Base-by-base conservation (phyloP, 2,888 invertebrate genomes). In the Acheta domesticus region DNA sequence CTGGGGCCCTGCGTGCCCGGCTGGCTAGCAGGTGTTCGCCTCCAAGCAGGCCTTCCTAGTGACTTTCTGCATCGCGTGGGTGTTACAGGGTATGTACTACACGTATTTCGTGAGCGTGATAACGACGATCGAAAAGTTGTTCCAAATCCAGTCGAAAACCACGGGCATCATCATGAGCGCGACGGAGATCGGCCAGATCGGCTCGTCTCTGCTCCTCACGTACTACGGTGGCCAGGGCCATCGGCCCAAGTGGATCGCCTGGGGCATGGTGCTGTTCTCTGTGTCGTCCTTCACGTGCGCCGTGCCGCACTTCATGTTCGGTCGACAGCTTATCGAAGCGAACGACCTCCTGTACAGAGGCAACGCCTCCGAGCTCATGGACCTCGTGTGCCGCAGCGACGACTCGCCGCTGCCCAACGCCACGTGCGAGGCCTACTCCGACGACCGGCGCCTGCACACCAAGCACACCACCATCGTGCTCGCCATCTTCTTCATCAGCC, bases 91-190 rank as follows among this genome's bases (percentile, higher is more conserved):
- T 81, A 96, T 96, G 95, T 96, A 95, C 87, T 94, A 94, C 87
- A 96, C 97, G 75, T 97, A 97, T 87, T 96, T 97, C 86, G 96
- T 96, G 80, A 95, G 95, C 86, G 95, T 96, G 83, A 95, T 96
- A 85, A 97, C 97, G 80, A 97, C 96, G 50, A 93, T 97, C 83
- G 96, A 97, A 87, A 96, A 96, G 87, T 89, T 97, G 81, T 97
- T 96, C 87, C 94, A 95, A 88, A 93, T 97, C 82, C 96, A 96
- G 86, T 96, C 96, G 80, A 95, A 94, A 88, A 96, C 95, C 75
- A 96, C 96, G 0, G 96, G 82, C 50, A 92, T 95, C 80, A 91
- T 97, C 84, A 91, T 97, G 89, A 95, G 95, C 83, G 96, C 96
- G 82, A 96, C 96, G 23, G 96, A 97, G 88, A 94, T 97, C 85